These are phyloP conservation scores for Mythimna albipuncta DNA, from an alignment of 2,888 invertebrate genomes.

Conservation along the genomic window DNA sequence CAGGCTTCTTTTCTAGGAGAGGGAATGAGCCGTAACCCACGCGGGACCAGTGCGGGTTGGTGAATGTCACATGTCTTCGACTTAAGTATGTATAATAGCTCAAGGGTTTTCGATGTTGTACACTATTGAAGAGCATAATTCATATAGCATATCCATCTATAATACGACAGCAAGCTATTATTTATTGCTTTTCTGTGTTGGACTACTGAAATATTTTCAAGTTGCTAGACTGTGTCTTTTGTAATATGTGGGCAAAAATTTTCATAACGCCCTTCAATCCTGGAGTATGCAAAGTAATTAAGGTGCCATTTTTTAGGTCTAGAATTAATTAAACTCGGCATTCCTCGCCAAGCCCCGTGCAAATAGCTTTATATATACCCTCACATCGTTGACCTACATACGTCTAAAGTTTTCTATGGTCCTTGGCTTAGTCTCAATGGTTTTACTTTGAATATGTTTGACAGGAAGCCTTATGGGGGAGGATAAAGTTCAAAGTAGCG, in stretches of 20 bases:
- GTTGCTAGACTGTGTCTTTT: not conserved
- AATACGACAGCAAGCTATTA: not conserved
- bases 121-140: too few species aligned
- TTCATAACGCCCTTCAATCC: slow-evolving; percentile 6
- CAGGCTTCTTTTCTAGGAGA: too few species aligned
- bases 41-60: too few species aligned
- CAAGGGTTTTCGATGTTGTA: too few species aligned
- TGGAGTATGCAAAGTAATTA: slow-evolving; percentile 35
- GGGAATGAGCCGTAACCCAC: too few species aligned
- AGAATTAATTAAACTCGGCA: slow-evolving; percentile 42
- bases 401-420: slow-evolving; percentile 22
- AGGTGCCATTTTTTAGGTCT: slow-evolving; percentile 8
- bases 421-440: slow-evolving; percentile 25
- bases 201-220: not conserved
- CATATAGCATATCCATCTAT: not conserved
- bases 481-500: slow-evolving; percentile 22
- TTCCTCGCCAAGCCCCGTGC: slow-evolving; percentile 25
- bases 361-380: slow-evolving; percentile 27
- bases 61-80: too few species aligned
- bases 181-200: not conserved
- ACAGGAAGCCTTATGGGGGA: slow-evolving; percentile 31
- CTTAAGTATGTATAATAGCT: too few species aligned
- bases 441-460: slow-evolving; percentile 12
- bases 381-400: slow-evolving; percentile 33
- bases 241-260: not conserved